A percentile compares a stretch with the other conserved stretches of the same genome.
Conservation (phyloP, 2,888 invertebrate species). For the Platycheirus rosarum region DNA sequence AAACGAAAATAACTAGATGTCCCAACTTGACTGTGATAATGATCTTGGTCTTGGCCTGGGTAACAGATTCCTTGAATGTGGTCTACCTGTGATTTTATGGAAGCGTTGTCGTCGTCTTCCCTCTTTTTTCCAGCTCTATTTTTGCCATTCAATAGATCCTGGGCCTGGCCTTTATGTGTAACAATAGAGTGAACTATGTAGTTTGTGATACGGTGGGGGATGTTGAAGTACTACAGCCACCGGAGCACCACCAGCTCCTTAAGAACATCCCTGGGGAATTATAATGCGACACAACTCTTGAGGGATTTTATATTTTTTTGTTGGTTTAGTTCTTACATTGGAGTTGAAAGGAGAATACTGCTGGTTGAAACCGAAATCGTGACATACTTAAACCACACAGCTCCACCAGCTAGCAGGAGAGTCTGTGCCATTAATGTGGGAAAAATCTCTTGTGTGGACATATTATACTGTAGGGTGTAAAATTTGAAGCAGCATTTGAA, state of each 20-base stretch:
- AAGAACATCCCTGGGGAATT: conserved; percentile 67
- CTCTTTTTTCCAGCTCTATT: too few relatives aligned
- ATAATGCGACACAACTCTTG: conserved; percentile 69
- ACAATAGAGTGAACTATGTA: conserved; percentile 58
- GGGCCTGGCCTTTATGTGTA: conserved; percentile 68
- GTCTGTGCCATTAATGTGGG: conserved; percentile 64
- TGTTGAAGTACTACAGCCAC: neutral
- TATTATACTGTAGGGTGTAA: conserved; percentile 13
- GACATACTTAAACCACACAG: conserved; percentile 69
- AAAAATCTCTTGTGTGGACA: conserved; percentile 42
- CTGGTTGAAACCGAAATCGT: conserved; percentile 57
- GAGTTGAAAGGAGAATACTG: conserved; percentile 54
- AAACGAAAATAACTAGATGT: conserved; percentile 52
- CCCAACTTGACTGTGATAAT: conserved; percentile 74
- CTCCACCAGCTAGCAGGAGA: conserved; percentile 20
- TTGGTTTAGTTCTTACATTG: conserved; percentile 34
- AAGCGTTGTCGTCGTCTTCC: conserved; percentile 46
- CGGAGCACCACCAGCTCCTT: conserved; percentile 46
- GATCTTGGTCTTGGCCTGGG: conserved; percentile 66
- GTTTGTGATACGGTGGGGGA: conserved; percentile 41
- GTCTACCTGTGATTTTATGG: conserved; percentile 72
- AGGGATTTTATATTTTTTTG: conserved; percentile 50
- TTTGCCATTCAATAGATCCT: conserved; percentile 64
- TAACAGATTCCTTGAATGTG: conserved; percentile 69
- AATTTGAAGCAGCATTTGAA: conserved; percentile 21